Base-by-base conservation (phyloP, 1,140 invertebrate genomes). In the Eubasilissa regina region DNA sequence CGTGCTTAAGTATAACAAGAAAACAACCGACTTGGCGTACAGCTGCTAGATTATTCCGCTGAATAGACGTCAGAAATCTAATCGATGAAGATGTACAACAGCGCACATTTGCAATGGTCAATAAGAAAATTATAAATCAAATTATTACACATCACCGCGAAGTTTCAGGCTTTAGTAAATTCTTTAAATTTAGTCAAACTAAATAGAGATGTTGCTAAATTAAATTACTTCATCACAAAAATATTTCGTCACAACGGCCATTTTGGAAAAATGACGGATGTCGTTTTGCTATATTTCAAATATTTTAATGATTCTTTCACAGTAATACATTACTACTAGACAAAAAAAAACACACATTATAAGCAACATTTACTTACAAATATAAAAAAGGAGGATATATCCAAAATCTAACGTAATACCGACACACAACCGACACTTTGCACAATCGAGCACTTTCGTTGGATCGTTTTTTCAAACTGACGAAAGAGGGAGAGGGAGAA, bases 191-290 rank as follows among this genome's bases (percentile, higher is more conserved):
- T 51, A 6, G 15, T 10, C 12, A 70, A 68, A 53, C 11, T 35
- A 77, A 68, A 43, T 13, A 55, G 12, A 56, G 10, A 74, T 74
- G 56, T 55, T 19, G 51, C 51, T 56, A 58, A 78, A 70, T 78
- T 56, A 47, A 44, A 58, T 68, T 76, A 75, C 62, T 80, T 80
- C 78, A 75, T 44, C 60, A 80, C 35, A 75, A 58, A 76, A 80
- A 78, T 78, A 80, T 80, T 80, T 80, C 78, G 60, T 80, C 77
- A 79, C 77, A 80, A 75, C 78, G 78, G 78, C 78, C 78, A 80
- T 80, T 75, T 80, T 80, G 78, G 78, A 64, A 62, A 73, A 78
- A 78, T 78, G 77, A 78, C 77, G 77, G 77, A 78, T 78, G 77
- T 78, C 68, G 76, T 73, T 73, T 68, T 58, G 35, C 35, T 45